Base-by-base conservation (phyloP, 2,888 invertebrate species). In the Cotesia congregata region DNA sequence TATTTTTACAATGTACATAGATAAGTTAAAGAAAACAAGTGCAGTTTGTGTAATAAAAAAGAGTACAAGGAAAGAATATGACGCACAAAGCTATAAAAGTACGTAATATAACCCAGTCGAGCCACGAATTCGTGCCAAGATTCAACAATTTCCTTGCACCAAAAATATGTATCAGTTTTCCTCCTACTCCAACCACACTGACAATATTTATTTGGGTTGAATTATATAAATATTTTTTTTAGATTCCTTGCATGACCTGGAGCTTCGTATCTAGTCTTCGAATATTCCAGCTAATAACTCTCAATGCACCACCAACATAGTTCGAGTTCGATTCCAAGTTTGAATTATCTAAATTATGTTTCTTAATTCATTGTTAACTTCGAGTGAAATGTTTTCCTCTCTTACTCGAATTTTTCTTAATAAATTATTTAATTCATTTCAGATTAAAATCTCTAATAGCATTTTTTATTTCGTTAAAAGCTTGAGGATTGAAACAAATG, bases 111-210 rank as follows among this genome's bases (percentile, higher is more conserved):
- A 30, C 30, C 9, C 50, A 12, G 50, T 78, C 74, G 79, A 77
- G 74, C 76, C 75, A 77, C 83, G 83, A 79, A 85, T 82, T 84
- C 82, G 85, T 86, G 86, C 87, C 87, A 87, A 86, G 85, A 83
- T 84, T 86, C 82, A 80, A 82, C 83, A 81, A 83, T 84, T 79
- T 81, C 77, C 78, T 62, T 59, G 70, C 41, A 72, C 75, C 69
- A 76, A 76, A 69, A 74, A 77, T 70, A 75, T 64, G 62, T 62
- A 77, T 39, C 77, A 67, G 17, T 62, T 20, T 79, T 73, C 78
- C 79, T 74, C 76, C 80, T 78, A 78, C 78, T 74, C 72, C 70
- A 60, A 72, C 62, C 38, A 30, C 68, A 76, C 77, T 73, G 75
- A 72, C 78, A 79, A 82, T 83, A 84, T 85, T 85, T 84, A 84